phyloP scores from a whole-genome alignment of 2,113 vertebrate genomes.

The Sylvicapra grimmia region DNA sequence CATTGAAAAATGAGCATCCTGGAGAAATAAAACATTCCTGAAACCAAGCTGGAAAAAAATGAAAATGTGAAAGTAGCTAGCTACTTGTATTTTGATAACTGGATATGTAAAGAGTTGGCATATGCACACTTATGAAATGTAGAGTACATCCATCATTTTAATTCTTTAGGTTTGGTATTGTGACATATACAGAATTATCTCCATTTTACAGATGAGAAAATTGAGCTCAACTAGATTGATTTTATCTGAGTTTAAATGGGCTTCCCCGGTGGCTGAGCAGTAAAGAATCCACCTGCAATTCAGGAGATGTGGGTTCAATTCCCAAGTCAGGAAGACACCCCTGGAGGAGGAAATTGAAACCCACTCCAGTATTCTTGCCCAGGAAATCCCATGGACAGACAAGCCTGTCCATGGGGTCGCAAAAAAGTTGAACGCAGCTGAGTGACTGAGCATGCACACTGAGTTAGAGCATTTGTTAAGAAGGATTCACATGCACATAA shows the following conservation, averaged over 20 bases:
- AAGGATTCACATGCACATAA: neutral
- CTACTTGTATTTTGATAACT: slow-evolving; percentile 5
- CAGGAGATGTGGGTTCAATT: neutral
- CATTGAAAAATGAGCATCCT: slow-evolving; percentile 35
- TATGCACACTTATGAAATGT: neutral
- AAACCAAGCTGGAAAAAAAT: slow-evolving; percentile 26
- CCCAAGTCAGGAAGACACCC: neutral
- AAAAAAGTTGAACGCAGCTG: neutral
- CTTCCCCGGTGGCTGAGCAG: neutral
- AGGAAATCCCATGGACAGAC: neutral
- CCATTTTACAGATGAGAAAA: neutral
- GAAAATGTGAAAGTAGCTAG: neutral
- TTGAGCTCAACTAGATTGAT: neutral
- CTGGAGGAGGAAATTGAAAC: neutral
- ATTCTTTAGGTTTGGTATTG: neutral
- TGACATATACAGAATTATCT: neutral
- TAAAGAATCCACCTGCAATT: neutral
- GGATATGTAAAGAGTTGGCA: neutral
- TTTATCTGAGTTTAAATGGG: neutral
- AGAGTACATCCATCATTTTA: neutral
- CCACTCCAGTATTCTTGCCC: neutral
- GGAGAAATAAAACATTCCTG: slow-evolving; percentile 45
- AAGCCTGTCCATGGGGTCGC: neutral
- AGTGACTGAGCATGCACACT: neutral
- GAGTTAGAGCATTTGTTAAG: neutral